These are phyloP conservation scores for Premnoplex brunnescens DNA, from an alignment of 2,797 vertebrate species.

Conservation along the genomic window DNA sequence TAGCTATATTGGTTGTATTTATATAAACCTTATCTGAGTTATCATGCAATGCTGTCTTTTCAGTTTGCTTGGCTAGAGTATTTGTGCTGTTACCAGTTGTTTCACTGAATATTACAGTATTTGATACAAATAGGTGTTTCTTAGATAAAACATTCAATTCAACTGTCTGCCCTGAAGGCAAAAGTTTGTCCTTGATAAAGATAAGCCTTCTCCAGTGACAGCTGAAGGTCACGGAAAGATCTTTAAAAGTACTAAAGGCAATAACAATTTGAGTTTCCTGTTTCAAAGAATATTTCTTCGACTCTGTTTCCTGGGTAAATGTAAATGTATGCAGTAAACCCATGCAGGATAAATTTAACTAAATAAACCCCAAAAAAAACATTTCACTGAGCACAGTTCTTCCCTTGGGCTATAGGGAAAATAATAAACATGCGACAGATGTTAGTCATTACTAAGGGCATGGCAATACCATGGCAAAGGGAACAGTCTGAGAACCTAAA, in stretches of 20 bases:
- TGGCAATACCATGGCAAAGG: not conserved
- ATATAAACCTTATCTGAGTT: not conserved
- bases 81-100: not conserved
- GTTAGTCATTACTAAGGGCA: not conserved
- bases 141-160: not conserved
- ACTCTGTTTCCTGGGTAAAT: not conserved
- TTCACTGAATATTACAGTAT: not conserved
- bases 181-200: not conserved
- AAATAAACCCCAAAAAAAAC: not conserved
- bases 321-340: not conserved
- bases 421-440: not conserved
- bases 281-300: not conserved
- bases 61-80: not conserved
- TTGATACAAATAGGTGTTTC: not conserved
- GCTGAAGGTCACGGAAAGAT: not conserved
- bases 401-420: not conserved
- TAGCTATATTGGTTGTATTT: not conserved
- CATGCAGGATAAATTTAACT: not conserved
- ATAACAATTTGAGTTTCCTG: not conserved
- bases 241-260: not conserved
- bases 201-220: not conserved
- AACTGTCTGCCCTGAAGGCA: not conserved
- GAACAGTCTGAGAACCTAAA: not conserved
- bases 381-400: not conserved
- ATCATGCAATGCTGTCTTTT: not conserved